phyloP scores from a whole-genome alignment of 1,140 invertebrate species.

The Zaprionus lachaisei region DNA sequence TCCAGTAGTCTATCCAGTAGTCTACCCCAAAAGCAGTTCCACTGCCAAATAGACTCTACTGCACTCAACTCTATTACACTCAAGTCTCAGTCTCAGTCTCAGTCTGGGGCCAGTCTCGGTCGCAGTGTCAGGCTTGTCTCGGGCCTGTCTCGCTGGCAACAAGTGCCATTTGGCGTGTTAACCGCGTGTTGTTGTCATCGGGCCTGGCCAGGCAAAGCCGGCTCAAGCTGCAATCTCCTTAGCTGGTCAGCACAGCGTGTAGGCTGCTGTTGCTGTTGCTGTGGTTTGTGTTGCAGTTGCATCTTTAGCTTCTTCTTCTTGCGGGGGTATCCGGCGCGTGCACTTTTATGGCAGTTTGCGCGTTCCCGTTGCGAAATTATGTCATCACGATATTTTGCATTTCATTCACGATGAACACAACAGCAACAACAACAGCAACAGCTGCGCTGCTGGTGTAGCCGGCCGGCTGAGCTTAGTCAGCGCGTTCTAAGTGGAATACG shows the following conservation, averaged over 20 bases:
- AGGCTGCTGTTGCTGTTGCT: constrained; percentile 22
- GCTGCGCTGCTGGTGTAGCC: constrained; percentile 21
- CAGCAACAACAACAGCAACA: neutral
- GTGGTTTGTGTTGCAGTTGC: constrained; percentile 3
- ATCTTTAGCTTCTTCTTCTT: constrained; percentile 1
- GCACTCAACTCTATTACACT: constrained; percentile 12
- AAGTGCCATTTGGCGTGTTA: constrained; percentile 64
- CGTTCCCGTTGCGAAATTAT: constrained; percentile 61
- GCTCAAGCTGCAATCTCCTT: constrained; percentile 41
- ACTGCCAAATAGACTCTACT: constrained; percentile 32
- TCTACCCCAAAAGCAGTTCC: neutral
- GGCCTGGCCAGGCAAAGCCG: constrained; percentile 11
- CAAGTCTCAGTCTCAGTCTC: constrained; percentile 7
- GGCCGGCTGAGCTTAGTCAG: constrained; percentile 31
- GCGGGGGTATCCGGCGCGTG: constrained; percentile 30
- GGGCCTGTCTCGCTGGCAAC: constrained; percentile 25
- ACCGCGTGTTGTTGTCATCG: constrained; percentile 35
- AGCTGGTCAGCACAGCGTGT: constrained; percentile 53
- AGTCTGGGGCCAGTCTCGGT: constrained; percentile 12
- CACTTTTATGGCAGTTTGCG: constrained; percentile 60
- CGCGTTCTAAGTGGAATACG: constrained; percentile 2
- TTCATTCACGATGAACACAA: constrained; percentile 36
- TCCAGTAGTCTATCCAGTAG: constrained; percentile 3
- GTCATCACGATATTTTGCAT: constrained; percentile 61
- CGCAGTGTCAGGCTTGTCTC: constrained; percentile 14